These are phyloP conservation scores for Synanthedon tipuliformis DNA, from an alignment of 2,888 invertebrate genomes.

Conservation along the genomic window DNA sequence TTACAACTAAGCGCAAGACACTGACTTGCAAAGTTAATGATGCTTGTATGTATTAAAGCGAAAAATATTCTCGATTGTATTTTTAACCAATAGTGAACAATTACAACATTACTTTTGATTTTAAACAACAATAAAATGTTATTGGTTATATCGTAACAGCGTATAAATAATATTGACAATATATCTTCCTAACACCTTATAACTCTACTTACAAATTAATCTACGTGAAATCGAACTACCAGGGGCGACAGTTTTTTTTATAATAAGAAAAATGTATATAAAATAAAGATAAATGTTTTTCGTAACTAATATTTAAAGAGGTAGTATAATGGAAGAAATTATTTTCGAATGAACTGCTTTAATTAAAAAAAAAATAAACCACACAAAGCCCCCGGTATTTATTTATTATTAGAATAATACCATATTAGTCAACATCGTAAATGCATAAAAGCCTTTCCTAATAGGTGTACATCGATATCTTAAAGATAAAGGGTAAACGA, in stretches of 20 bases:
- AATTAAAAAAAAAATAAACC: constrained; percentile 5
- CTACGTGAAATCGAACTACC: constrained; percentile 53
- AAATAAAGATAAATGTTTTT: constrained; percentile 20
- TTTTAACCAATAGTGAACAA: background rate
- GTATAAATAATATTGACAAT: constrained; percentile 25
- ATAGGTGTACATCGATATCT: constrained; percentile 29
- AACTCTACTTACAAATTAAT: constrained; percentile 30
- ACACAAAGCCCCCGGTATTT: constrained; percentile 23
- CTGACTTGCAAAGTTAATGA: background rate
- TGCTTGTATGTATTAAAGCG: background rate
- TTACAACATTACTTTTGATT: background rate
- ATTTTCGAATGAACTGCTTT: background rate
- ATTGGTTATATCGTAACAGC: constrained; percentile 15
- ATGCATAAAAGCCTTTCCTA: constrained; percentile 59
- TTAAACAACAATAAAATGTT: background rate
- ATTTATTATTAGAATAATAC: constrained; percentile 31
- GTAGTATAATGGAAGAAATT: constrained; percentile 21
- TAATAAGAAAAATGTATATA: constrained; percentile 17
- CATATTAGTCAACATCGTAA: constrained; percentile 66
- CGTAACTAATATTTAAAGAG: constrained; percentile 10
- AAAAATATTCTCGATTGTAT: background rate
- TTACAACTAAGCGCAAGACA: background rate
- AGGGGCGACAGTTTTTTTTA: constrained; percentile 29
- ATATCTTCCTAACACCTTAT: constrained; percentile 40
- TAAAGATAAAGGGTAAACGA: constrained; percentile 51